Base-by-base conservation (phyloP, 2,888 invertebrate genomes). In the Trissonchulus sp. region DNA sequence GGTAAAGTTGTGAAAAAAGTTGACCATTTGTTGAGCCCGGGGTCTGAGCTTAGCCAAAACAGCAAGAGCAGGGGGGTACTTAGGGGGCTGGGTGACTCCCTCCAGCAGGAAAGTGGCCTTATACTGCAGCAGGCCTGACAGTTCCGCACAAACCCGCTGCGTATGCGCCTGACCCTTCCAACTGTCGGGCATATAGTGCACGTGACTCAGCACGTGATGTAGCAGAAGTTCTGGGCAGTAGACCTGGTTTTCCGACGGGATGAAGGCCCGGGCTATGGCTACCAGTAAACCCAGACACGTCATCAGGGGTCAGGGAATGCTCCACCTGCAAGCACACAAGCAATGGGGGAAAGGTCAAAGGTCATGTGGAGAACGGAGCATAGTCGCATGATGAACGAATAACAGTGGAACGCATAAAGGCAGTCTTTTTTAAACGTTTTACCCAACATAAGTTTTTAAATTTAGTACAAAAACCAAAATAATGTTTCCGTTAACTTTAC, bases 141-240 rank as follows among this genome's bases (percentile, higher is more conserved):
- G 96, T 85, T 94, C 92, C 35, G 89, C 88, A 35, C 94, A 89
- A 1, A 96, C 93, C 78, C 89, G 88, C 69, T 90, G 89, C 0
- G 94, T 95, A 84, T 98, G 97, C 0, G 96, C 95, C 77, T 91
- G 90, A 18, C 92, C 93, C 76, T 91, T 89, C 95, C 96, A 97
- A 77, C 90, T 90, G 62, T 92, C 91, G 0, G 96, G 96, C 82
- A 95, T 88, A 85, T 97, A 97, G 85, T 97, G 96, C 30, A 94
- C 93, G 84, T 97, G 94, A 0, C 93, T 91, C 72, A 93, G 84
- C 33, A 93, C 90, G 74, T 91, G 91, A 68, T 92, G 90, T 86
- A 99, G 89, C 76, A 97, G 87, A 80, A 91, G 91, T 84, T 98
- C 96, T 0, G 96, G 93, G 84, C 91, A 92, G 88, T 90, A 91